A percentile compares a stretch with the other conserved stretches of the same genome.
phyloP scores from a whole-genome alignment of 2,797 vertebrate species.

The Hoplostethus mediterraneus region DNA sequence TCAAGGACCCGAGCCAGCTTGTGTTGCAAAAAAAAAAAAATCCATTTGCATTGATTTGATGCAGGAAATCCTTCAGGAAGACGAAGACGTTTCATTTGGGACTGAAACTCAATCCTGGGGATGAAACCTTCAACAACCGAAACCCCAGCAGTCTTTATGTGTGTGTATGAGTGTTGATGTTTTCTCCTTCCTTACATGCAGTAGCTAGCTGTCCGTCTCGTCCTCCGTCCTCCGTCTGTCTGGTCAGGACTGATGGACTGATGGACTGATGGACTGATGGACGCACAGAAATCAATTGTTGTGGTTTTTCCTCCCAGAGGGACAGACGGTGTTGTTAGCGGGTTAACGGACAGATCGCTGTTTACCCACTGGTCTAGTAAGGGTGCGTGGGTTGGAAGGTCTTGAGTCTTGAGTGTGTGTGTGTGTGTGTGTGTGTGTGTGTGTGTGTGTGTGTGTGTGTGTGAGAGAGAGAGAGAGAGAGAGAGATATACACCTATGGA shows the following conservation, averaged over 20 bases:
- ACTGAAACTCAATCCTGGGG: too few species aligned
- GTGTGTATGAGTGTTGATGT: slow-evolving; percentile 1
- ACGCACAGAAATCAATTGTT: too few species aligned
- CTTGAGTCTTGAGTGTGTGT: background rate
- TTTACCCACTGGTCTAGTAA: slow-evolving; percentile 9
- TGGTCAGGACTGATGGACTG: slow-evolving; percentile 15
- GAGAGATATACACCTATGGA: too few species aligned
- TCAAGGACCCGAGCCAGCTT: too few species aligned
- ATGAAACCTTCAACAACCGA: too few species aligned
- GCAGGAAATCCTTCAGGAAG: too few species aligned
- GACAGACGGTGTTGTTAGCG: slow-evolving; percentile 16
- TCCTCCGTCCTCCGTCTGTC: background rate
- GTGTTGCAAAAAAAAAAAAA: too few species aligned
- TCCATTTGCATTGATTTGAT: too few species aligned
- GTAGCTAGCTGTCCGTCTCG: background rate
- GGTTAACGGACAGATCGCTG: slow-evolving; percentile 45
- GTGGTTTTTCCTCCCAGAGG: slow-evolving; percentile 15
- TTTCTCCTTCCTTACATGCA: slow-evolving; percentile 25
- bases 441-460: background rate
- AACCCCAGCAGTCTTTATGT: too few species aligned
- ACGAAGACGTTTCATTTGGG: too few species aligned
- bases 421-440: background rate
- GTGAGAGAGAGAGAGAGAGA: background rate
- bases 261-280: background rate
- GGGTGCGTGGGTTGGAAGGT: background rate